Evolutionary conservation across 1,140 invertebrate genomes (phyloP), one percentile per base, ranked within the genome.

Genomic region (Ceratina australensis): DNA sequence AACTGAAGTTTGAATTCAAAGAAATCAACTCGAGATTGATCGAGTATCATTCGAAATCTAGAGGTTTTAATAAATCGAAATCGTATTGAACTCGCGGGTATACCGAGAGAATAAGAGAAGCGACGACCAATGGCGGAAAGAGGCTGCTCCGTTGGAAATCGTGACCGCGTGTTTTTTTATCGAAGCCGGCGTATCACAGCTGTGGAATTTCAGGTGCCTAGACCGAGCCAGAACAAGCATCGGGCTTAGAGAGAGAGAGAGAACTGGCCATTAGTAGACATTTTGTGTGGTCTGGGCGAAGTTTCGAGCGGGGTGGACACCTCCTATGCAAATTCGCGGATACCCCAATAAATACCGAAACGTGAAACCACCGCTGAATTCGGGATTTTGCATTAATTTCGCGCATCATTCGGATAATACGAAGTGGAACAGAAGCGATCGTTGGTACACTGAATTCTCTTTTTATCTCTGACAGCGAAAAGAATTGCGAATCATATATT

Each of bases 331-430:
- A 91, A 91, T 92, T 90, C 86, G 73, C 74, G 74, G 88, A 88
- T 87, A 88, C 88, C 88, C 86, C 88, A 90, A 92, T 92, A 92
- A 91, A 92, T 91, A 92, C 84, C 84, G 83, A 87, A 87, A 88
- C 88, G 85, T 84, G 84, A 64, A 59, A 54, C 61, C 60, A 80
- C 82, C 77, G 78, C 76, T 86, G 82, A 54, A 18, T 66, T 13
- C 86, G 67, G 87, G 72, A 87, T 91, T 86, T 86, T 83, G 89
- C 89, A 90, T 90, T 88, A 89, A 89, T 90, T 89, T 81, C 47
- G 15, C 16, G 57, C 64, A 52, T 68, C 59, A 64, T 65, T 49
- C 47, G 4, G 59, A 22, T 66, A 65, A 80, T 82, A 76, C 72
- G 24, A 65, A 24, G 66, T 54, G 33, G 59, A 71, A 56, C 13